phyloP scores from a whole-genome alignment of 2,113 vertebrate genomes.

The Osmerus eperlanus region DNA sequence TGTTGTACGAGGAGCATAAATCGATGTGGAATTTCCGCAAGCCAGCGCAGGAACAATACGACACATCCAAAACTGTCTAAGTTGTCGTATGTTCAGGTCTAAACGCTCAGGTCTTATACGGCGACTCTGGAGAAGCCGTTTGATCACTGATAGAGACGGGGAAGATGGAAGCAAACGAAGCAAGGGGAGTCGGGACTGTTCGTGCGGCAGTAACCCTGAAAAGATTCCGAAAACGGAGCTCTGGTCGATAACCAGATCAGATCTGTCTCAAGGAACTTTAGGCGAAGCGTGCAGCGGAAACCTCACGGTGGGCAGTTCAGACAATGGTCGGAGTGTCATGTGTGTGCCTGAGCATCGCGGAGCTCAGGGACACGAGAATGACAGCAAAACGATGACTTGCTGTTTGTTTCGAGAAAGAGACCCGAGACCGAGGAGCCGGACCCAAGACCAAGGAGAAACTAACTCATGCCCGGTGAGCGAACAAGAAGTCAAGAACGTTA shows the following conservation, averaged over 20 bases:
- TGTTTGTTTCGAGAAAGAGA: conserved; percentile 83
- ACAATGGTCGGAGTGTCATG: conserved; percentile 61
- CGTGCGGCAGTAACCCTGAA: conserved; percentile 64
- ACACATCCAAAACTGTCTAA: conserved; percentile 68
- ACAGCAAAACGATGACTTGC: conserved; percentile 79
- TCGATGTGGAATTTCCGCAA: conserved; percentile 64
- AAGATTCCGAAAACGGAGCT: conserved; percentile 66
- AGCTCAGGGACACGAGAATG: conserved; percentile 67
- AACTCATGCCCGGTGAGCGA: conserved; percentile 67
- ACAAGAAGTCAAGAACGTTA: conserved; percentile 82
- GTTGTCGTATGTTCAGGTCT: conserved; percentile 95
- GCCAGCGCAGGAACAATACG: conserved; percentile 64
- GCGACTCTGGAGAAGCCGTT: conserved; percentile 96
- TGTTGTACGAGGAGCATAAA: conserved; percentile 60
- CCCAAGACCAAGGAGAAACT: conserved; percentile 58
- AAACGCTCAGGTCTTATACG: conserved; percentile 95
- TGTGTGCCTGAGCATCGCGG: conserved; percentile 60
- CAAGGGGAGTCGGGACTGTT: conserved; percentile 56
- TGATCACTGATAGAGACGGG: conserved; percentile 78
- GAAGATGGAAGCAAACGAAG: conserved; percentile 74
- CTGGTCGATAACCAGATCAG: conserved; percentile 56
- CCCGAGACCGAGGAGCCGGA: conserved; percentile 52
- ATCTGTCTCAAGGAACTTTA: conserved; percentile 41
- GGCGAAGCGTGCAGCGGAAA: conserved; percentile 54
- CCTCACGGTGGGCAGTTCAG: conserved; percentile 60